Base-by-base conservation (phyloP, 2,797 vertebrate species). In the Mionectes olivaceus region DNA sequence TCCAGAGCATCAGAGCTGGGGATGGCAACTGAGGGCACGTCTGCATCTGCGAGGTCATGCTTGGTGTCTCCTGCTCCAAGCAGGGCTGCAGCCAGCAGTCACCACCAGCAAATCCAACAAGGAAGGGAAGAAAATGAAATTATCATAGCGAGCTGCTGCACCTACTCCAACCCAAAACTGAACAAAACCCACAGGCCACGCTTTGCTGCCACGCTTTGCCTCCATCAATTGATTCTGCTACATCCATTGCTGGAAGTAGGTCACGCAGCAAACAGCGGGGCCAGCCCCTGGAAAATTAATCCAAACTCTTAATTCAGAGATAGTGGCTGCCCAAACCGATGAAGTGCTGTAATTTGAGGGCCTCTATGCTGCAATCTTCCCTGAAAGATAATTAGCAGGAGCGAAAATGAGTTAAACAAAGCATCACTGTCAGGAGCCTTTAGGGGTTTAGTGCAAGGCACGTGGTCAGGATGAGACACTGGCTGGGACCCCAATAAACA, bases 241-340 rank as follows among this genome's bases (percentile, higher is more conserved):
- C 77, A 91, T 77, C 77, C 79, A 39, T 35, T 2, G 8, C 88
- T 96, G 78, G 50, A 87, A 95, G 75, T 60, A 94, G 94, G 92
- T 97, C 94, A 94, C 6, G 63, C n/a, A 49, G 91, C 60, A 81
- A 37, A 76, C 60, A 92, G 5, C 53, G 80, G 56, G 41, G 61
- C 43, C 75, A 90, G 56, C 64, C 86, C 78, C 94, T 46, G 80
- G 73, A 97, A 96, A 95, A 96, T 18, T 22, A 89, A 94, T 82
- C 64, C 52, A 5, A n/a, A 71, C 89, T 94, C 91, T 92, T 85
- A 92, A 95, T 80, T 90, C 81, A 63, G 89, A 96, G 65, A 63
- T 3, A 53, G 50, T 44, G 89, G 81, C 83, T 94, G 93, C 87
- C 59, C 76, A 75, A 57, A 57, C 25, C 35, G 71, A 87, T 61